phyloP scores from a whole-genome alignment of 2,113 vertebrate genomes.

The Gambusia affinis region DNA sequence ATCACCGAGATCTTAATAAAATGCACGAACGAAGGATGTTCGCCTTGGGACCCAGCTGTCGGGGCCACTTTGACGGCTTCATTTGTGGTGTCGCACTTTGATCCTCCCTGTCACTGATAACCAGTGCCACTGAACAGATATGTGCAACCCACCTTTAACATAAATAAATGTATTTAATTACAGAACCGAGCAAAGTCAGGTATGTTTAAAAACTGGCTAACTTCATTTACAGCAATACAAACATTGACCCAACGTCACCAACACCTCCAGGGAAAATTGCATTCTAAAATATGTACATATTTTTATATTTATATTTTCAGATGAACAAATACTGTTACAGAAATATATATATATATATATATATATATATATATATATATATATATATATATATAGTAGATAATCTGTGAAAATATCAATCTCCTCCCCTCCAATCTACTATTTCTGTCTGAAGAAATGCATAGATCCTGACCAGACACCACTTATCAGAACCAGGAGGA shows the following conservation, averaged over 20 bases:
- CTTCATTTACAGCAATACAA: constrained; percentile 57
- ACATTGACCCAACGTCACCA: constrained; percentile 25
- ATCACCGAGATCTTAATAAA: constrained; percentile 73
- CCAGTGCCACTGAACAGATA: constrained; percentile 72
- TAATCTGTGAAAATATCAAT: too few species aligned
- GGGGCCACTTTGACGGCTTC: constrained; percentile 78
- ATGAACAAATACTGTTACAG: constrained; percentile 13
- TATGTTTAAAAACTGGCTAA: constrained; percentile 48
- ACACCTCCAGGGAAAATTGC: constrained; percentile 56
- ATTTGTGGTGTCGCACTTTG: constrained; percentile 77
- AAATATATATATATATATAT: too few species aligned
- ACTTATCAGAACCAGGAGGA: too few species aligned
- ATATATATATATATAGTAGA: too few species aligned
- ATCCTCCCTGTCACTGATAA: constrained; percentile 76
- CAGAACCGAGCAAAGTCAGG: constrained; percentile 35
- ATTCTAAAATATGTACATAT: constrained; percentile 73
- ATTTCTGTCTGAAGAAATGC: too few species aligned
- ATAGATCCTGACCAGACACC: too few species aligned
- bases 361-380: too few species aligned
- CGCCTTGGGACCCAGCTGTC: constrained; percentile 74
- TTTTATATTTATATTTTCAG: constrained; percentile 39
- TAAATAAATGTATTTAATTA: constrained; percentile 68
- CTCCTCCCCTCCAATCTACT: too few species aligned
- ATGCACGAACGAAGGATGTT: constrained; percentile 68
- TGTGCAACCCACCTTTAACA: constrained; percentile 65